Percentiles rank a stretch among this genome's conserved stretches.
phyloP scores from a whole-genome alignment of 2,888 invertebrate genomes.

The Cephus pulcher region DNA sequence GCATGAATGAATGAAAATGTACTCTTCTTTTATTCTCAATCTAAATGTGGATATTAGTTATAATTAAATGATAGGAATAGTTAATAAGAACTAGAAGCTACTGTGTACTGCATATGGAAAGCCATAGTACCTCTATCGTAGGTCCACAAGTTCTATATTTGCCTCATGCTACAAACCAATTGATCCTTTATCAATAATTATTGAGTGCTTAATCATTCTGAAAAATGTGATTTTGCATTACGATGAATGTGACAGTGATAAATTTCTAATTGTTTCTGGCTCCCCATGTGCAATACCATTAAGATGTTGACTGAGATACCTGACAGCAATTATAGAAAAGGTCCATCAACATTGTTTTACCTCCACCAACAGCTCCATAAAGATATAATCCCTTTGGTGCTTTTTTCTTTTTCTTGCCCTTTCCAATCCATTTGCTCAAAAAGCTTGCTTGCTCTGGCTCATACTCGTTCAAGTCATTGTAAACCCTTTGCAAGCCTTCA shows the following conservation, averaged over 20 bases:
- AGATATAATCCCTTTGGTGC: slow-evolving; percentile 87
- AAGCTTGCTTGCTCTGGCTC: slow-evolving; percentile 67
- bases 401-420: slow-evolving; percentile 61
- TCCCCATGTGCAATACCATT: slow-evolving; percentile 43
- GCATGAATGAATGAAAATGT: slow-evolving; percentile 98
- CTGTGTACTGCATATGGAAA: slow-evolving; percentile 44
- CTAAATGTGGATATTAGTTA: slow-evolving; percentile 60
- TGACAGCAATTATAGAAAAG: slow-evolving; percentile 88
- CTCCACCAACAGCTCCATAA: slow-evolving; percentile 92
- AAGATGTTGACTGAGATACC: slow-evolving; percentile 54
- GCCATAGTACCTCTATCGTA: slow-evolving; percentile 20
- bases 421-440: slow-evolving; percentile 65
- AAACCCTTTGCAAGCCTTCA: slow-evolving; percentile 77
- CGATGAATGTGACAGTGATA: not conserved
- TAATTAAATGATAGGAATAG: slow-evolving; percentile 8
- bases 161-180: not conserved
- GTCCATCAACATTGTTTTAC: slow-evolving; percentile 99
- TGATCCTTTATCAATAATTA: not conserved
- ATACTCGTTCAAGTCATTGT: slow-evolving; percentile 74
- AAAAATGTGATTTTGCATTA: not conserved
- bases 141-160: not conserved
- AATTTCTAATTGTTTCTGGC: slow-evolving; percentile 19
- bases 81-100: slow-evolving; percentile 8
- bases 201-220: not conserved
- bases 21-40: slow-evolving; percentile 81